phyloP scores from a whole-genome alignment of 2,888 invertebrate genomes.

The Platerodrilus igneus region DNA sequence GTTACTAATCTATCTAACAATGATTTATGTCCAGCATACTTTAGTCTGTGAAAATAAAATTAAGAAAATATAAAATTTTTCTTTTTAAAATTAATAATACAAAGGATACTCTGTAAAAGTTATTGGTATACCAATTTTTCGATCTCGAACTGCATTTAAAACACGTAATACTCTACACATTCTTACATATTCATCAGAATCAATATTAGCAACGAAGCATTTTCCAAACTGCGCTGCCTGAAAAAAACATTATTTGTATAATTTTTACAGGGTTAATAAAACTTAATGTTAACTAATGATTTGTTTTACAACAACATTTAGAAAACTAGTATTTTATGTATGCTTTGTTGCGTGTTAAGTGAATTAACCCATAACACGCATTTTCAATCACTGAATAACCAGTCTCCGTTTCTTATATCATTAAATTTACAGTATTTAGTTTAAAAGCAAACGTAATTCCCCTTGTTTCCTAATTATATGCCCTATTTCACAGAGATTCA shows the following conservation, averaged over 20 bases:
- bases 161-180: conserved; percentile 84
- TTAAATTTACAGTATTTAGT: too few species aligned
- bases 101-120: conserved; percentile 86
- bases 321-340: too few species aligned
- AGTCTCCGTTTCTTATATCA: too few species aligned
- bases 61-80: conserved; percentile 7
- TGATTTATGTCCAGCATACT: conserved; percentile 67
- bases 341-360: too few species aligned
- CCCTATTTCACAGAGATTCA: too few species aligned
- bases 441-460: too few species aligned
- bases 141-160: conserved; percentile 82
- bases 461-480: too few species aligned
- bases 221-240: conserved; percentile 94
- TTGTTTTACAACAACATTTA: too few species aligned
- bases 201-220: conserved; percentile 74
- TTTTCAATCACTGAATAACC: too few species aligned
- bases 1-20: conserved; percentile 83
- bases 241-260: conserved; percentile 25
- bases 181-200: conserved; percentile 74
- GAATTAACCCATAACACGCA: too few species aligned
- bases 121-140: conserved; percentile 83
- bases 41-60: conserved; percentile 49
- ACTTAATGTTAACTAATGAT: too few species aligned
- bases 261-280: conserved; percentile 1
- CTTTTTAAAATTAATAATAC: too few species aligned